A percentile compares a stretch with the other conserved stretches of the same genome.
phyloP scores from a whole-genome alignment of 2,888 invertebrate species.

The Lasioglossum calceatum region DNA sequence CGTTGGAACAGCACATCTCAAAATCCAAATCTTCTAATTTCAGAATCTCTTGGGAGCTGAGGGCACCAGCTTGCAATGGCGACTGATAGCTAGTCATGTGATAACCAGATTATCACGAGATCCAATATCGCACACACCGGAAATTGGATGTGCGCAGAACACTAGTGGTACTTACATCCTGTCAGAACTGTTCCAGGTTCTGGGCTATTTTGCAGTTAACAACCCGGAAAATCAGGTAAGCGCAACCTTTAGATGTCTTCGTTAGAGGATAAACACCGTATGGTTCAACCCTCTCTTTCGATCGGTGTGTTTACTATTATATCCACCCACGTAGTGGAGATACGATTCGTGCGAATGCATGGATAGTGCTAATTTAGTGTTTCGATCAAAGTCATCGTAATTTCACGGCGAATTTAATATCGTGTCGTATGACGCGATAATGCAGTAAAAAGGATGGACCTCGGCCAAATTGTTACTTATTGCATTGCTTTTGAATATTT shows the following conservation, averaged over 20 bases:
- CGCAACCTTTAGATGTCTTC: neutral
- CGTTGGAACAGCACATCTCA: neutral
- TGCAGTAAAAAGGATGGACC: neutral
- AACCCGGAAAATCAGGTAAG: constrained; percentile 91
- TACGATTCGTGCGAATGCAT: neutral
- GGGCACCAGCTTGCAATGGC: constrained; percentile 94
- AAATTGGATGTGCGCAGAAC: constrained; percentile 77
- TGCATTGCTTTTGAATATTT: neutral
- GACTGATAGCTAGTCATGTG: constrained; percentile 93
- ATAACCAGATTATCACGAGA: constrained; percentile 89
- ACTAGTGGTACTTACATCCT: constrained; percentile 88
- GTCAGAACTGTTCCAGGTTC: constrained; percentile 91
- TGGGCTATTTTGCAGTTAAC: constrained; percentile 93
- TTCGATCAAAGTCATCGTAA: constrained; percentile 1
- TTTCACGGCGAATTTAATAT: neutral
- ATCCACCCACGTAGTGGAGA: neutral
- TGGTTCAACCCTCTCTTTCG: neutral
- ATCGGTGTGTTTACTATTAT: neutral
- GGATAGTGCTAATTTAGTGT: neutral
- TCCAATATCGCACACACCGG: constrained; percentile 77
- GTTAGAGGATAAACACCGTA: neutral
- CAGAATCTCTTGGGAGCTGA: constrained; percentile 92
- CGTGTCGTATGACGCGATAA: neutral
- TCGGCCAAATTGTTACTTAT: neutral
- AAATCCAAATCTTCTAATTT: constrained; percentile 67